Conservation (phyloP, 2,797 vertebrate species). For the Gambusia yucatana region DNA sequence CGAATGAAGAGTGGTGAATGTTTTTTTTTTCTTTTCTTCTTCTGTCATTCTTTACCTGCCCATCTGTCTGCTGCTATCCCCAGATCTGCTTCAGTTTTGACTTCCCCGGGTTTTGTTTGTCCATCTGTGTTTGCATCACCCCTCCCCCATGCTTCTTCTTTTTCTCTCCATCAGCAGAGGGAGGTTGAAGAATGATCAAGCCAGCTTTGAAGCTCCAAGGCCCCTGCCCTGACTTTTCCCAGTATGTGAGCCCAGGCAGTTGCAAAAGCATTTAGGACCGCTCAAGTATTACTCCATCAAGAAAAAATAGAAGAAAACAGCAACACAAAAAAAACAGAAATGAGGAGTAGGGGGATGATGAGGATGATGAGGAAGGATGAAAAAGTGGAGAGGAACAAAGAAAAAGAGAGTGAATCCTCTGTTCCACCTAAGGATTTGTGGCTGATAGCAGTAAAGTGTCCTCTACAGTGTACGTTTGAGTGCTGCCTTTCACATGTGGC, state of each 20-base stretch:
- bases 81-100: slow-evolving; percentile 83
- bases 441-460: slow-evolving; percentile 39
- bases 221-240: slow-evolving; percentile 76
- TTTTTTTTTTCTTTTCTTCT: slow-evolving; percentile 1
- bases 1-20: slow-evolving; percentile 29
- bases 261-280: slow-evolving; percentile 69
- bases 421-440: not conserved
- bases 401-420: not conserved
- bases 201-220: slow-evolving; percentile 77
- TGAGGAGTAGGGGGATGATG: slow-evolving; percentile 17
- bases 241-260: slow-evolving; percentile 75
- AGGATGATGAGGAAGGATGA: not conserved
- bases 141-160: slow-evolving; percentile 17
- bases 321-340: slow-evolving; percentile 17
- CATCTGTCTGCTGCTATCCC: slow-evolving; percentile 58
- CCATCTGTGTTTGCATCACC: slow-evolving; percentile 77
- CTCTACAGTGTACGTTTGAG: slow-evolving; percentile 30
- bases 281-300: slow-evolving; percentile 68
- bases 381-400: not conserved
- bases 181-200: slow-evolving; percentile 76
- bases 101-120: slow-evolving; percentile 75
- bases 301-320: slow-evolving; percentile 4
- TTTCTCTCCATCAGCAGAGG: slow-evolving; percentile 47
- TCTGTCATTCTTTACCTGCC: slow-evolving; percentile 40
- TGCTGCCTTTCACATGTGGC: slow-evolving; percentile 63